Evolutionary conservation across 2,113 vertebrate genomes (phyloP).

Genomic region (Zosterops lateralis): DNA sequence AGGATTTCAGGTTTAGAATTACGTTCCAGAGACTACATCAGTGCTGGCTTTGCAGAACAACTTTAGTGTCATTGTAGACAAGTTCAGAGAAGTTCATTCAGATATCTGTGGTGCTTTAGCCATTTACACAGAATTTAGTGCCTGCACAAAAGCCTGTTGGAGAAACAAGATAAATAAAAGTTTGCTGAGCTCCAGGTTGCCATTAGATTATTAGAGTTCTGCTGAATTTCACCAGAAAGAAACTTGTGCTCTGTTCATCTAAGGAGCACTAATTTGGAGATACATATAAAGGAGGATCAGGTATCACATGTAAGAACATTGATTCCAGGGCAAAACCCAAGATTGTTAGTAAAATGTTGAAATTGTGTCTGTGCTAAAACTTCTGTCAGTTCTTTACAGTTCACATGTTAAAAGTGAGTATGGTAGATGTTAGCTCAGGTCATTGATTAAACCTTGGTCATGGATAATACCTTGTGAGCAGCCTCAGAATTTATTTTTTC

Average conservation of each 20-base stretch:
- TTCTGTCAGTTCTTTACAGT: neutral
- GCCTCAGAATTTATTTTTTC: neutral
- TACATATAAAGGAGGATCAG: neutral
- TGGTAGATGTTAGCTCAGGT: neutral
- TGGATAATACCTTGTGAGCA: neutral
- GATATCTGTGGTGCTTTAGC: neutral
- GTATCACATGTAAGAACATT: neutral
- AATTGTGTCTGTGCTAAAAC: neutral
- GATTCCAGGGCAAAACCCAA: neutral
- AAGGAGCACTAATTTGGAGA: neutral
- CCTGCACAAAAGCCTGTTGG: neutral
- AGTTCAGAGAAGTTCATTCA: neutral
- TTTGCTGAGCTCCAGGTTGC: neutral
- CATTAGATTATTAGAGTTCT: neutral
- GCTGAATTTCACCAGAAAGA: neutral
- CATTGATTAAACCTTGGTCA: neutral
- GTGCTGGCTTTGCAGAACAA: neutral
- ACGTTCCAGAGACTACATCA: neutral
- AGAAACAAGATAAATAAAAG: neutral
- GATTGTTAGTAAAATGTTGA: neutral
- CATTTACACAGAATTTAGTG: neutral
- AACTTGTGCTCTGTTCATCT: neutral
- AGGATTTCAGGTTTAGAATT: neutral
- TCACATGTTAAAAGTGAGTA: neutral
- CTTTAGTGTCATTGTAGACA: neutral